Evolutionary conservation across 2,888 invertebrate species (phyloP).

Genomic region (Ornithoptera alexandrae): DNA sequence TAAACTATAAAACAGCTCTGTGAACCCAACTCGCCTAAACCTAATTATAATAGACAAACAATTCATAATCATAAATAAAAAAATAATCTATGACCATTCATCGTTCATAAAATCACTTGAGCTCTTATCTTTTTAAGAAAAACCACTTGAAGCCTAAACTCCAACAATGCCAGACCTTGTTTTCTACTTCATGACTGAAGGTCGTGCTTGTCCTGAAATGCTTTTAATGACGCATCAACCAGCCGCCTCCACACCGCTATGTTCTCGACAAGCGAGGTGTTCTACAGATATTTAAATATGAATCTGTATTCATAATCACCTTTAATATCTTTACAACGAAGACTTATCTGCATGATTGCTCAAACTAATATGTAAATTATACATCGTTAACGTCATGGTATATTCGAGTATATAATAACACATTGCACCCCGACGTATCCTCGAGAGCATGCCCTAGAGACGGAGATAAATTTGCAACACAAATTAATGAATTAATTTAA

Average conservation of each 20-base stretch:
- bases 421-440: neutral
- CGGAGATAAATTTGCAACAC: neutral
- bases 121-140: too few species aligned
- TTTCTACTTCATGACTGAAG: too few species aligned
- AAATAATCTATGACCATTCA: too few species aligned
- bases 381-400: slow-evolving; percentile 1
- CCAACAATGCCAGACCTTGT: too few species aligned
- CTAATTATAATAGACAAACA: neutral
- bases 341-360: neutral
- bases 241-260: too few species aligned
- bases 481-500: neutral
- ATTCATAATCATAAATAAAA: too few species aligned
- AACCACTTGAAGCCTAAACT: too few species aligned
- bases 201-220: too few species aligned
- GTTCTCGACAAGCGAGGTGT: neutral
- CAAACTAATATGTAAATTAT: slow-evolving; percentile 12
- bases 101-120: too few species aligned
- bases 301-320: neutral
- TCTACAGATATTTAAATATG: neutral
- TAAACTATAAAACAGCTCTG: neutral
- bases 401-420: slow-evolving; percentile 7
- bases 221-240: too few species aligned
- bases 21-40: neutral
- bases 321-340: too few species aligned
- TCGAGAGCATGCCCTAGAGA: neutral